Conservation (phyloP, 1,140 invertebrate species). For the Drosophila kepulauana region DNA sequence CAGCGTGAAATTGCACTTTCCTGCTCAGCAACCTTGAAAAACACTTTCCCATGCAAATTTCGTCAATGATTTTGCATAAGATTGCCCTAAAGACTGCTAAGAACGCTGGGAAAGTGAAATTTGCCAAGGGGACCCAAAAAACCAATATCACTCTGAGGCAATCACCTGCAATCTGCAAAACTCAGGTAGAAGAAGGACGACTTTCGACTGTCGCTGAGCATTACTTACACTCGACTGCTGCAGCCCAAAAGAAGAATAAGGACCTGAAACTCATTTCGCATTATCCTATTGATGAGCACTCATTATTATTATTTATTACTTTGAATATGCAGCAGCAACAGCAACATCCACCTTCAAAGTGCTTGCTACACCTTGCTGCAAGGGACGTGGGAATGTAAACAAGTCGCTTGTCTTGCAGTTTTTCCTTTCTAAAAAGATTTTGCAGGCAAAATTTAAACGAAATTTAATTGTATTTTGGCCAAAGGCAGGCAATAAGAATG, state of each 20-base stretch:
- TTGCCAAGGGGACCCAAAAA: not conserved
- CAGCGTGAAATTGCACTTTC: constrained; percentile 68
- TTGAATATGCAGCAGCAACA: constrained; percentile 58
- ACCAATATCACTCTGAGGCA: constrained; percentile 29
- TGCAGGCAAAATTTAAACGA: constrained; percentile 62
- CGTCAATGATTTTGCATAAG: constrained; percentile 78
- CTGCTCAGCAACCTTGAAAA: constrained; percentile 51
- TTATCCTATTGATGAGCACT: constrained; percentile 76
- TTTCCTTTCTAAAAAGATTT: constrained; percentile 50
- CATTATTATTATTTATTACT: constrained; percentile 72
- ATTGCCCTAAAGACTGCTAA: constrained; percentile 61
- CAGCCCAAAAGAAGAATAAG: constrained; percentile 19
- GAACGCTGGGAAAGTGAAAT: constrained; percentile 59
- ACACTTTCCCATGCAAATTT: constrained; percentile 82
- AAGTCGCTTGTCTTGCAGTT: constrained; percentile 39
- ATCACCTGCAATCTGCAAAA: constrained; percentile 58
- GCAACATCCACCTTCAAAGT: constrained; percentile 36
- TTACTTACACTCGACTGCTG: constrained; percentile 62
- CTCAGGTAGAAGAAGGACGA: constrained; percentile 55
- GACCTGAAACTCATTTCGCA: constrained; percentile 76
- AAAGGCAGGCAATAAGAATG: constrained; percentile 38
- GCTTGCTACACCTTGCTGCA: not conserved
- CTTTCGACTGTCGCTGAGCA: constrained; percentile 59
- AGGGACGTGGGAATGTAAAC: constrained; percentile 80
- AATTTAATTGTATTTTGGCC: constrained; percentile 76